These are phyloP conservation scores for Sphaerophoria rueppellii DNA, from an alignment of 2,888 invertebrate species.

Conservation along the genomic window DNA sequence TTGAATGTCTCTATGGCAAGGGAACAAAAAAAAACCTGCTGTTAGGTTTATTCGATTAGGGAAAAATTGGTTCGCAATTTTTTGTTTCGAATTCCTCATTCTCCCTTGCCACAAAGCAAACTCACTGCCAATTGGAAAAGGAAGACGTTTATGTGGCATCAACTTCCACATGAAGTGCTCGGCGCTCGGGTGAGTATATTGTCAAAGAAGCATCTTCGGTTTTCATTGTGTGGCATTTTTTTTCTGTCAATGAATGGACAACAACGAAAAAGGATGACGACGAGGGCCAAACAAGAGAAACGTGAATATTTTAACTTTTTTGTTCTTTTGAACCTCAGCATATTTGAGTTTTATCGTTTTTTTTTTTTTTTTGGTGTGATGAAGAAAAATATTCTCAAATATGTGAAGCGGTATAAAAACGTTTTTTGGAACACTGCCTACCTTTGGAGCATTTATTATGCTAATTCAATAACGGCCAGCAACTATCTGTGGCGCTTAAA, in stretches of 20 bases:
- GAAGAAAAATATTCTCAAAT: constrained; percentile 20
- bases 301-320: constrained; percentile 70
- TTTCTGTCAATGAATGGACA: constrained; percentile 40
- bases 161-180: constrained; percentile 39
- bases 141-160: constrained; percentile 65
- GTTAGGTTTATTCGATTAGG: constrained; percentile 69
- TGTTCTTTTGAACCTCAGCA: constrained; percentile 46
- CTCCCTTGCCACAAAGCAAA: constrained; percentile 40
- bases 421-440: constrained; percentile 68
- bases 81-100: constrained; percentile 28
- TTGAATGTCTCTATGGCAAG: neutral
- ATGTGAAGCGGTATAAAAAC: constrained; percentile 64
- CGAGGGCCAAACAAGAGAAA: constrained; percentile 48
- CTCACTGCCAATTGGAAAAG: constrained; percentile 71
- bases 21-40: constrained; percentile 57
- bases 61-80: constrained; percentile 52
- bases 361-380: constrained; percentile 19
- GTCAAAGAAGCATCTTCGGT: constrained; percentile 63
- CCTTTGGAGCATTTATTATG: constrained; percentile 72
- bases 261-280: neutral
- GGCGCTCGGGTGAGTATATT: constrained; percentile 36
- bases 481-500: constrained; percentile 74
- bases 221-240: constrained; percentile 52
- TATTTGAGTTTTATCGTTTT: constrained; percentile 48
- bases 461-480: constrained; percentile 71